Evolutionary conservation across 2,888 invertebrate genomes (phyloP).

Genomic region (Acanthosepion lycidas): DNA sequence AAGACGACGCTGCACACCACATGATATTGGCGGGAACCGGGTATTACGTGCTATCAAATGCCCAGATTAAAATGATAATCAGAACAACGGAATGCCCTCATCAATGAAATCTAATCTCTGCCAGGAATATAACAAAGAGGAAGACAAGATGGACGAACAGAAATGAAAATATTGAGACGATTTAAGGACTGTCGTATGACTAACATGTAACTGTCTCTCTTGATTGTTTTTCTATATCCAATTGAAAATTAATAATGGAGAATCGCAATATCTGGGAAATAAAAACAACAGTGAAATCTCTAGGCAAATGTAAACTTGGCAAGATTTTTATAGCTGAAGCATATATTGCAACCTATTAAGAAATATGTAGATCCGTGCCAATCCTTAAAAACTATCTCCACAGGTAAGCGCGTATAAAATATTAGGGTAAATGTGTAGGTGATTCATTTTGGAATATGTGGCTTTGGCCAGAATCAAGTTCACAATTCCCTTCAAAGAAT

Average conservation of each 20-base stretch:
- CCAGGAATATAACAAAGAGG: neutral
- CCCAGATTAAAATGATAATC: slow-evolving; percentile 33
- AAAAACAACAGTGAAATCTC: neutral
- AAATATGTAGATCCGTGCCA: too few relatives aligned
- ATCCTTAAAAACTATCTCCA: too few relatives aligned
- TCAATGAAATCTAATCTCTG: slow-evolving; percentile 7
- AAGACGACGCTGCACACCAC: neutral
- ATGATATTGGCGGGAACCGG: neutral
- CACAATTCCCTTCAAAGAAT: too few relatives aligned
- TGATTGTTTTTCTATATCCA: neutral
- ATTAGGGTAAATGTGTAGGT: too few relatives aligned
- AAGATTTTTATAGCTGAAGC: too few relatives aligned
- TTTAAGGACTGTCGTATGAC: too few relatives aligned
- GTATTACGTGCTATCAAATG: neutral
- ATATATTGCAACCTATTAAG: too few relatives aligned
- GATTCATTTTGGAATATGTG: too few relatives aligned
- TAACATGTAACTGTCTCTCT: too few relatives aligned
- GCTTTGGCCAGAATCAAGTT: too few relatives aligned
- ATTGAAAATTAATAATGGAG: neutral
- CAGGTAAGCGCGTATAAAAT: too few relatives aligned
- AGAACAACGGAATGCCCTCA: slow-evolving; percentile 33
- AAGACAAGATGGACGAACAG: neutral
- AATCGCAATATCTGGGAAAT: neutral
- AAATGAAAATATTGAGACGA: neutral
- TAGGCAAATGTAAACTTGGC: neutral